Base-by-base conservation (phyloP, 1,140 invertebrate species). In the Diorhabda carinulata region DNA sequence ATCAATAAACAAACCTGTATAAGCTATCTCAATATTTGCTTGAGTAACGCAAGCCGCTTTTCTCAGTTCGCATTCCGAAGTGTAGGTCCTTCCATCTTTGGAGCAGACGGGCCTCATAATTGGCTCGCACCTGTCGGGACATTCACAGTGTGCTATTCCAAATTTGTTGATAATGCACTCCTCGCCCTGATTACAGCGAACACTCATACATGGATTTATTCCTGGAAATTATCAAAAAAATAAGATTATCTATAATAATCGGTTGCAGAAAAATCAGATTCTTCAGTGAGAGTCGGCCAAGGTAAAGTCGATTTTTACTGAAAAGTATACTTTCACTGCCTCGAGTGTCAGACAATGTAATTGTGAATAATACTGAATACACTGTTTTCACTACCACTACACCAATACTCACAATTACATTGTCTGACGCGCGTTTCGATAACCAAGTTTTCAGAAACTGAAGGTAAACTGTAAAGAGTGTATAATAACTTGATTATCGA, bases 121-220 rank as follows among this genome's bases (percentile, higher is more conserved):
- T 0, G 88, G 87, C 74, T 94, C 91, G 81, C 94, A 96, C 25
- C 85, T 83, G 44, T 89, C 86, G 2, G 89, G 88, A 78, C 94
- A 96, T 70, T 90, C 87, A 80, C 93, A 96, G 68, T 87, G 87
- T 0, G 94, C 92, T 60, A 91, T 92, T 0, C 94, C 94, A 68
- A 88, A 90, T 68, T 89, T 87, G 83, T 95, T 89, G 75, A 97
- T 93, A n/a, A 87, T 87, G 80, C 95, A 97, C 78, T 91, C 90
- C 75, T 95, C 88, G 2, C 90, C 89, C 56, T 86, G 80, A 6
- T 84, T 84, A 80, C 93, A 96, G 66, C 89, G 86, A 9, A 92
- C 85, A 67, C 86, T 88, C 70, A 87, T 86, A 78, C 93, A 96
- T 2, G 93, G 92, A 81, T 95, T 95, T 44, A 89, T 85, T 60